A percentile compares a stretch with the other conserved stretches of the same genome.
phyloP scores from a whole-genome alignment of 2,113 vertebrate genomes.

The Phalacrocorax brasilianus region DNA sequence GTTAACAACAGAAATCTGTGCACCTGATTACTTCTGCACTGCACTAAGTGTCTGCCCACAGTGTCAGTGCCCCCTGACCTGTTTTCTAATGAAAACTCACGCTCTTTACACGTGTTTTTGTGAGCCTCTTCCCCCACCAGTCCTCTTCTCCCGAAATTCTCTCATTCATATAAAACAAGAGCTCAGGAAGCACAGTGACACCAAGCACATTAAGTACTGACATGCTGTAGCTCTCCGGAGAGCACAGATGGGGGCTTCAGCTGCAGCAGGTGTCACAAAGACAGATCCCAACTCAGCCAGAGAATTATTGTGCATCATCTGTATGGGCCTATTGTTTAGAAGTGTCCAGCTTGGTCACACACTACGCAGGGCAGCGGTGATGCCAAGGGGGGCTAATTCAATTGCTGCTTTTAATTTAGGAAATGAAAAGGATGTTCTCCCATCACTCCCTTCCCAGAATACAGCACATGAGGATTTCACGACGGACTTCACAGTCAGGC shows the following conservation, averaged over 20 bases:
- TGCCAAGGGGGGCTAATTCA: neutral
- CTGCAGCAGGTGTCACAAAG: slow-evolving; percentile 60
- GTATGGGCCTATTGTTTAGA: slow-evolving; percentile 48
- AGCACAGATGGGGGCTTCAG: slow-evolving; percentile 64
- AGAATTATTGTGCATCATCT: slow-evolving; percentile 51
- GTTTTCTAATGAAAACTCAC: neutral
- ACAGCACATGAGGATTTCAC: neutral
- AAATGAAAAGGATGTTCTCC: slow-evolving; percentile 45
- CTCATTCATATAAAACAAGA: neutral
- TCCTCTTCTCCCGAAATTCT: neutral
- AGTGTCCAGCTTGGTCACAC: neutral
- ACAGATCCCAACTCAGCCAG: slow-evolving; percentile 36
- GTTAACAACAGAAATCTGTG: slow-evolving; percentile 14
- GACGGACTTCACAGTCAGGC: neutral
- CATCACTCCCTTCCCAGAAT: neutral
- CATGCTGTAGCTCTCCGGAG: neutral
- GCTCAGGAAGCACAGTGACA: slow-evolving; percentile 29
- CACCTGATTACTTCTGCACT: neutral
- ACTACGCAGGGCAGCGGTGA: neutral
- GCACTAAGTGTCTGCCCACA: neutral
- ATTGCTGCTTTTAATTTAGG: slow-evolving; percentile 46
- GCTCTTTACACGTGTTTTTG: rapidly evolving
- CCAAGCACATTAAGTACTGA: slow-evolving; percentile 27
- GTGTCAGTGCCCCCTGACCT: neutral
- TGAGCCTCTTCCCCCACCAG: neutral